Base-by-base conservation (phyloP, 2,888 invertebrate species). In the Lacanobia wlatinum region DNA sequence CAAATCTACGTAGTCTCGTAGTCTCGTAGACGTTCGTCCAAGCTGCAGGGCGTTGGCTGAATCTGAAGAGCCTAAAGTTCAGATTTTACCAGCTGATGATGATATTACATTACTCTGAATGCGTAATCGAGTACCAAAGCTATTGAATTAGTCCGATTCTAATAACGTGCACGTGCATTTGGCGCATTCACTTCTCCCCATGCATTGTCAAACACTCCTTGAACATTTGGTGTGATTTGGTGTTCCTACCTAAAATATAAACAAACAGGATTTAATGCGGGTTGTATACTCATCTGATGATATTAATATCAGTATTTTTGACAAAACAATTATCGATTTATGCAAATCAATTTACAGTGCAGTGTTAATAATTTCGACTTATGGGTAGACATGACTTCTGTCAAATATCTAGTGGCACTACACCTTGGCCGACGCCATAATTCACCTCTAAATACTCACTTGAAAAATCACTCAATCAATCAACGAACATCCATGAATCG, bases 111-210 rank as follows among this genome's bases (percentile, higher is more conserved):
- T 56, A 58, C 62, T 71, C 64, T 64, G 50, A 82, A 78, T 58
- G 34, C 28, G 52, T 70, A 53, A 70, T 53, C 55, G 64, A 75
- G 53, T 73, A 83, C 70, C 52, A 55, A 72, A 70, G 21, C 70
- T 50, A 70, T 73, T 80, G 73, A 76, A 68, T 65, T 38, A 18
- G 52, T 80, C 55, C 28, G 23, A 61, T 80, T 76, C 40, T 28
- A 65, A 70, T 68, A 75, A 34, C 76, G 46, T 75, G 76, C 86
- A 84, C 84, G 84, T 86, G 84, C 79, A 79, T 84, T 85, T 84
- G 58, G 72, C 76, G 80, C 46, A 75, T 81, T 80, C 70, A 73
- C 68, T 76, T 70, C 70, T 40, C 77, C 73, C 81, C 63, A 55
- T 66, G 60, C 80, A 55, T 77, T 62, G 43, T 76, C 43, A 23